Base-by-base conservation (phyloP, 1,140 invertebrate genomes). In the Hetaerina americana region DNA sequence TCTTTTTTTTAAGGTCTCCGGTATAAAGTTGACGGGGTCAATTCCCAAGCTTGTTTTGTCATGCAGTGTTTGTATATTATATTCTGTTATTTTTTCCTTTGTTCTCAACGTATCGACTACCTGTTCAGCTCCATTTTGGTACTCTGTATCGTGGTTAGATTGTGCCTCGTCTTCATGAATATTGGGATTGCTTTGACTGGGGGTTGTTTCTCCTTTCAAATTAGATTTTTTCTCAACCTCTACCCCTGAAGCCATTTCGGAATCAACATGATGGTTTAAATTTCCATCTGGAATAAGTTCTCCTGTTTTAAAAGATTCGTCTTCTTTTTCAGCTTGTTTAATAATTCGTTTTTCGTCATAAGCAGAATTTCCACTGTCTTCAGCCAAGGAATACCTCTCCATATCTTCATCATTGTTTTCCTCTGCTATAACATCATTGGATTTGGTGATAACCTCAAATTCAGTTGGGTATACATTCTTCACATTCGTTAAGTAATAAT, bases 401-500 rank as follows among this genome's bases (percentile, higher is more conserved):
- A 18, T n/a, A 57, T 57, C 22, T 57, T 5, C 40, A 3, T 57
- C 22, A 57, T 57, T 18, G 2, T 57, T n/a, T 10, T 18, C 3
- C 10, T 57, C 15, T 57, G n/a, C n/a, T n/a, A n/a, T n/a, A n/a
- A n/a, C n/a, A n/a, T n/a, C n/a, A n/a, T n/a, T n/a, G n/a, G n/a
- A n/a, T n/a, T n/a, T n/a, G n/a, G n/a, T n/a, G n/a, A n/a, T n/a
- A n/a, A n/a, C n/a, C n/a, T 57, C 40, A 57, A 5, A 57, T 2
- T 57, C 40, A 57, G 15, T 12, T 5, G 40, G 40, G 10, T 18
- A 57, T 5, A 57, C 40, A 57, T 57, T 57, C 10, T 29, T 85
- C 0, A 88, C 85, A 31, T 87, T 84, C 40, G 85, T 87, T 18
- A 84, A 79, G 74, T 87, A 88, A 76, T 84, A 82, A 68, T 85